A percentile compares a stretch with the other conserved stretches of the same genome.
These are phyloP conservation scores for Epizoanthus ramosus DNA, from an alignment of 92 coral and sea anemone species.

Conservation along the genomic window DNA sequence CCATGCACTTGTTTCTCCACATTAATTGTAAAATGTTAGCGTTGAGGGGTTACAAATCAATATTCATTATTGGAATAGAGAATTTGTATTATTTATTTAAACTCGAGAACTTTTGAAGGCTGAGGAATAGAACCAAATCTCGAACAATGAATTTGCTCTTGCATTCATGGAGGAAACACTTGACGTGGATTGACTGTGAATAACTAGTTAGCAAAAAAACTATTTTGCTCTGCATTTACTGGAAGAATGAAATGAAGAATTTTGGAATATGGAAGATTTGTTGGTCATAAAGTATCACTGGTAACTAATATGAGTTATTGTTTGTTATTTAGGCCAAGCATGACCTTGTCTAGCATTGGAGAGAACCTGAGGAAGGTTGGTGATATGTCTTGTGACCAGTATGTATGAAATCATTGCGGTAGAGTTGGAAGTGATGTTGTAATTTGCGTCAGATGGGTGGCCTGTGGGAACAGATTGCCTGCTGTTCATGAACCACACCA, in stretches of 20 bases:
- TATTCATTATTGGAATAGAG: no score
- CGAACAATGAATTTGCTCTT: no score
- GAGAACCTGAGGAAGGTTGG: constrained; percentile 83
- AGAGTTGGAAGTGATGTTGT: constrained; percentile 59
- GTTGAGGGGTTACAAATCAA: no score
- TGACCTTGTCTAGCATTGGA: constrained; percentile 74
- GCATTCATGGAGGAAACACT: neutral
- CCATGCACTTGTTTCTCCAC: neutral
- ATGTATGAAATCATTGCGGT: neutral
- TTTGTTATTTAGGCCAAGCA: constrained; percentile 32
- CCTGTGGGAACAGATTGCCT: constrained; percentile 61
- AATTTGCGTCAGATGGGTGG: constrained; percentile 69
- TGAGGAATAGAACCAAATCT: no score
- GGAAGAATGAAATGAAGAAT: no score
- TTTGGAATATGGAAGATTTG: no score
- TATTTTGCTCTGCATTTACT: no score
- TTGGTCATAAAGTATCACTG: no score
- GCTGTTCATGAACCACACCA: constrained; percentile 61
- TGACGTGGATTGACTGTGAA: no score
- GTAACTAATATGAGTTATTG: neutral
- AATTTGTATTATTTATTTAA: no score
- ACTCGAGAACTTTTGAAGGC: no score
- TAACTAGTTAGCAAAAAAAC: no score
- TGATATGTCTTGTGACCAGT: neutral
- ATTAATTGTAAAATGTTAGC: constrained; percentile 7